These are phyloP conservation scores for Muraenolepis orangiensis DNA, from an alignment of 2,797 vertebrate genomes.

Conservation along the genomic window DNA sequence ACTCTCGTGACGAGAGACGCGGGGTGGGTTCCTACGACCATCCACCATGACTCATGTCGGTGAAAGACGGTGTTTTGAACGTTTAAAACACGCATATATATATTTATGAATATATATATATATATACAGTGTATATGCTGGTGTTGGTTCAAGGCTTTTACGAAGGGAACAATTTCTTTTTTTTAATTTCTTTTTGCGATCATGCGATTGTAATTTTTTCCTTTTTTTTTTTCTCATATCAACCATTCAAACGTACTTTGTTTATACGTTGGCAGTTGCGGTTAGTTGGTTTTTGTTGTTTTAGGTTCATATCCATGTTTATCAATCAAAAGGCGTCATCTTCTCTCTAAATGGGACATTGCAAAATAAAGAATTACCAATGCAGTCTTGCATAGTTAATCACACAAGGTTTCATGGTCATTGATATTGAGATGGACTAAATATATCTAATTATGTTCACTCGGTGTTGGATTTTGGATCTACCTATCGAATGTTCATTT, in stretches of 20 bases:
- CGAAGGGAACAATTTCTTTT: conserved; percentile 85
- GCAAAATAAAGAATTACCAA: conserved; percentile 71
- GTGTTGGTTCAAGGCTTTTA: conserved; percentile 80
- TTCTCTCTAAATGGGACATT: conserved; percentile 73
- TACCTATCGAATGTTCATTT: not conserved
- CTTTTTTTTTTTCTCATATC: conserved; percentile 42
- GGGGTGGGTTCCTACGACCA: conserved; percentile 32
- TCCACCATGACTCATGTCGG: conserved; percentile 40
- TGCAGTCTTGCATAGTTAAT: conserved; percentile 58
- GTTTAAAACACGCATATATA: conserved; percentile 62
- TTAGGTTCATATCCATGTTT: conserved; percentile 51
- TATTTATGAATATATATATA: conserved; percentile 22
- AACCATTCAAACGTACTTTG: conserved; percentile 65
- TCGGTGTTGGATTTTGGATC: too few species aligned
- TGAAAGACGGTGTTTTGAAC: conserved; percentile 66
- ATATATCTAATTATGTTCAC: too few species aligned
- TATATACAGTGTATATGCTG: conserved; percentile 47
- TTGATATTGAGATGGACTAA: too few species aligned
- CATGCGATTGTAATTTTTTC: conserved; percentile 50
- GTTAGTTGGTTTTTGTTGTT: conserved; percentile 56
- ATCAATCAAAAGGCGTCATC: conserved; percentile 50
- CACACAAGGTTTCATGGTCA: not conserved
- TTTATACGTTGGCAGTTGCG: conserved; percentile 59
- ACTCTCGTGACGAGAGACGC: conserved; percentile 48
- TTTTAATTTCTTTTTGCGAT: conserved; percentile 30